Conservation (phyloP, 2,888 invertebrate species). For the Vandiemenella viatica region DNA sequence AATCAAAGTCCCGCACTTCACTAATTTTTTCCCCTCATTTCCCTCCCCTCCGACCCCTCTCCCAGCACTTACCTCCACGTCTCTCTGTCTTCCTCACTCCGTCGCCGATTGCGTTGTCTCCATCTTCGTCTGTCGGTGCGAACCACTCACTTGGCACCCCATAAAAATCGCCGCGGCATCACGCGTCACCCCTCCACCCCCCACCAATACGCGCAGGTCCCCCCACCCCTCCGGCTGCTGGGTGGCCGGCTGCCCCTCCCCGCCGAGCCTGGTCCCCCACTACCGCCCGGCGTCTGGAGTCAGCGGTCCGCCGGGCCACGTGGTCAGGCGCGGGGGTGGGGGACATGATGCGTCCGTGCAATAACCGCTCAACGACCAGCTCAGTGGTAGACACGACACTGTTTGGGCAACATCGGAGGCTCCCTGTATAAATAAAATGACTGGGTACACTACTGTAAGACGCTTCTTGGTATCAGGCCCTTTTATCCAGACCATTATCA, state of each 20-base stretch:
- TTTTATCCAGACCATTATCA: too few relatives aligned
- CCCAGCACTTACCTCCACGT: too few relatives aligned
- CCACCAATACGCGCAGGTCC: not conserved
- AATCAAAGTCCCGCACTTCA: too few relatives aligned
- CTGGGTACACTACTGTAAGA: too few relatives aligned
- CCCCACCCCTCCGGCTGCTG: not conserved
- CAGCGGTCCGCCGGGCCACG: not conserved
- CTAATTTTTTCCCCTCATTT: too few relatives aligned
- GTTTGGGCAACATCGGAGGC: too few relatives aligned
- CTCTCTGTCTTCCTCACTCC: not conserved
- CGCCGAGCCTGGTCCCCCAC: not conserved
- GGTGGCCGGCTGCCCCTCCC: not conserved
- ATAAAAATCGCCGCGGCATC: not conserved
- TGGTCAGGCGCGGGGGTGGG: not conserved
- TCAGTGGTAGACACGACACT: too few relatives aligned
- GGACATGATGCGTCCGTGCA: not conserved
- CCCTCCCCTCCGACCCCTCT: too few relatives aligned
- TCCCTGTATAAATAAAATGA: too few relatives aligned
- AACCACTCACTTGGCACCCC: not conserved
- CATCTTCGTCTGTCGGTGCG: not conserved
- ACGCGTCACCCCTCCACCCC: not conserved
- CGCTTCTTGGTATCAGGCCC: too few relatives aligned
- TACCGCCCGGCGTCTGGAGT: not conserved
- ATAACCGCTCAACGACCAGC: not conserved
- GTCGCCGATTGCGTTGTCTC: not conserved